Conservation (phyloP, 1,140 invertebrate species). For the Antheraea pernyi region DNA sequence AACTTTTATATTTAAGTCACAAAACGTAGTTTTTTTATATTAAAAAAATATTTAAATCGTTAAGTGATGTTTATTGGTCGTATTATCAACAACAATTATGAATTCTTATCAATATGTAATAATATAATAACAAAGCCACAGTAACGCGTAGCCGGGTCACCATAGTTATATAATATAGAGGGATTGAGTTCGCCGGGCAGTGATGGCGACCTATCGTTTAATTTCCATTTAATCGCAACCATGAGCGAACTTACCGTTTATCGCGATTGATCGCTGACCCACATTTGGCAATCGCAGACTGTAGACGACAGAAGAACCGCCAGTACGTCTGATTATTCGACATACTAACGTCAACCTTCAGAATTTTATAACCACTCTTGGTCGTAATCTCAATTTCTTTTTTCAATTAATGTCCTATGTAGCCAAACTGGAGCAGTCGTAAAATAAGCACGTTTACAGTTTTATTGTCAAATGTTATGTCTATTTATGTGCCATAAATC, state of each 20-base stretch:
- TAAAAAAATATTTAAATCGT: too few species aligned
- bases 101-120: too few species aligned
- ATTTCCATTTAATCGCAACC: conserved; percentile 68
- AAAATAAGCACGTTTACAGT: neutral
- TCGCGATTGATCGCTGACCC: conserved; percentile 71
- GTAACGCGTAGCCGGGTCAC: too few species aligned
- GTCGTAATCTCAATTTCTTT: neutral
- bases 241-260: conserved; percentile 48
- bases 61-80: too few species aligned
- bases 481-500: neutral
- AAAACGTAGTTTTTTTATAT: too few species aligned
- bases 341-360: conserved; percentile 28
- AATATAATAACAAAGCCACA: too few species aligned
- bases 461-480: neutral
- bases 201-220: conserved; percentile 40
- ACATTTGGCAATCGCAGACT: conserved; percentile 43
- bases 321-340: conserved; percentile 21
- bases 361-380: conserved; percentile 15
- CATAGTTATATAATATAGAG: neutral
- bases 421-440: neutral
- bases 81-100: too few species aligned
- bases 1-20: too few species aligned
- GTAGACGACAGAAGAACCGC: conserved; percentile 11
- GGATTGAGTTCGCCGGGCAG: neutral
- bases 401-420: neutral